Evolutionary conservation across 53 echinoderm and acorn worm species (phyloP).

Genomic region (Echinometra lucunter): DNA sequence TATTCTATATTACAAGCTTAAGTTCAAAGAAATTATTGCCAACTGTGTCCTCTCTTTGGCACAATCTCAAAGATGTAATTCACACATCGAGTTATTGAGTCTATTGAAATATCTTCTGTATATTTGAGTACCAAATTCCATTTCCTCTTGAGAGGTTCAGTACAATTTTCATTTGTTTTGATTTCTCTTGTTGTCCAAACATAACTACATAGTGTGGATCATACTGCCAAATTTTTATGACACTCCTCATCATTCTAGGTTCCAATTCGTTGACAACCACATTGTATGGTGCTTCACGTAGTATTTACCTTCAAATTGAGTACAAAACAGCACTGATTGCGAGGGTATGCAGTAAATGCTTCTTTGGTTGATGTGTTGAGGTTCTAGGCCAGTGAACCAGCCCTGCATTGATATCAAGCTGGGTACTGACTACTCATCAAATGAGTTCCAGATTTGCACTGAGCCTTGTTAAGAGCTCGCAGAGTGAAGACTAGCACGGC

Average conservation of each 20-base stretch:
- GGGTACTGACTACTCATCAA: conserved; percentile 8
- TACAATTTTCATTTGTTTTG: neutral
- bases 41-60: neutral
- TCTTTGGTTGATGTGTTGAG: neutral
- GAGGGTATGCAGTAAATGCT: neutral
- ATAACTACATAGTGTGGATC: neutral
- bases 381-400: conserved; percentile 28
- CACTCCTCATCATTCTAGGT: neutral
- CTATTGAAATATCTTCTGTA: conserved; percentile 6
- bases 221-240: neutral
- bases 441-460: conserved; percentile 32
- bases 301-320: neutral
- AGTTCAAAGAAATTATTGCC: neutral
- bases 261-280: neutral
- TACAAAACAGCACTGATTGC: neutral
- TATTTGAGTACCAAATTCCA: conserved; percentile 11
- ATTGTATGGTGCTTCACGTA: neutral
- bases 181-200: conserved; percentile 3
- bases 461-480: conserved; percentile 18
- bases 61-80: conserved; percentile 14
- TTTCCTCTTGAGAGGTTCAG: neutral
- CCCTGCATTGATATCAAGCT: conserved; percentile 30
- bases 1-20: neutral
- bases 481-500: neutral
- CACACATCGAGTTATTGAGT: neutral